Conservation (phyloP, 30 jellyfish, hydroid and myxozoan genomes). For the Hydractinia echinata region DNA sequence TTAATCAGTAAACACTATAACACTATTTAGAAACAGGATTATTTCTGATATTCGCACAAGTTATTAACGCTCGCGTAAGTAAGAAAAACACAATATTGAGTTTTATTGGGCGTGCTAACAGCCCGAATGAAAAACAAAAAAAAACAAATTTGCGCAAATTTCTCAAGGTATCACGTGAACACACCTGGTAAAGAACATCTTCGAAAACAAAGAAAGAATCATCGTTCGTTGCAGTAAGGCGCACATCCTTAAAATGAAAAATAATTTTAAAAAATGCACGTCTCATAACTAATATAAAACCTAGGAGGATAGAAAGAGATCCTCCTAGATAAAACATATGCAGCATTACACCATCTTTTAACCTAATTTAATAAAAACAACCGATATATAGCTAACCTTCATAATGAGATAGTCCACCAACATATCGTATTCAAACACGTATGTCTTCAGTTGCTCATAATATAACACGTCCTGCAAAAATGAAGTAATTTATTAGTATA, state of each 20-base stretch:
- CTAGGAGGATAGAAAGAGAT: too few species aligned
- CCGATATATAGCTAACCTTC: conserved; percentile 47
- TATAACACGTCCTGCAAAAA: conserved; percentile 46
- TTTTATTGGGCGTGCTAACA: too few species aligned
- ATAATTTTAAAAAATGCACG: not conserved
- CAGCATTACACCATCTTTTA: too few species aligned
- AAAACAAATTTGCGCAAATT: not conserved
- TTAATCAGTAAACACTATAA: not conserved
- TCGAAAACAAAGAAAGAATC: conserved; percentile 90
- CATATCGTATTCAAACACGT: conserved; percentile 76
- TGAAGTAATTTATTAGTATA: not conserved
- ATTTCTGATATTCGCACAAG: too few species aligned
- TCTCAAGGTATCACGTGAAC: not conserved
- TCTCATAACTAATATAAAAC: too few species aligned
- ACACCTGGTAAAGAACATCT: conserved; percentile 82
- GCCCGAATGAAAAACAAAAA: not conserved
- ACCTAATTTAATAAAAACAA: not conserved
- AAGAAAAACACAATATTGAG: too few species aligned
- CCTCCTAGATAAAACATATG: too few species aligned
- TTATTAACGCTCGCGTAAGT: too few species aligned
- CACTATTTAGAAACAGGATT: not conserved
- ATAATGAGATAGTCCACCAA: conserved; percentile 81
- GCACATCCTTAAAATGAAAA: conserved; percentile 59
- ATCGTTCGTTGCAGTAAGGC: conserved; percentile 77
- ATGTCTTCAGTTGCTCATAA: conserved; percentile 59